Evolutionary conservation across 1,140 invertebrate genomes (phyloP), one percentile per base, ranked within the genome.

Genomic region (Zaprionus gabonicus): DNA sequence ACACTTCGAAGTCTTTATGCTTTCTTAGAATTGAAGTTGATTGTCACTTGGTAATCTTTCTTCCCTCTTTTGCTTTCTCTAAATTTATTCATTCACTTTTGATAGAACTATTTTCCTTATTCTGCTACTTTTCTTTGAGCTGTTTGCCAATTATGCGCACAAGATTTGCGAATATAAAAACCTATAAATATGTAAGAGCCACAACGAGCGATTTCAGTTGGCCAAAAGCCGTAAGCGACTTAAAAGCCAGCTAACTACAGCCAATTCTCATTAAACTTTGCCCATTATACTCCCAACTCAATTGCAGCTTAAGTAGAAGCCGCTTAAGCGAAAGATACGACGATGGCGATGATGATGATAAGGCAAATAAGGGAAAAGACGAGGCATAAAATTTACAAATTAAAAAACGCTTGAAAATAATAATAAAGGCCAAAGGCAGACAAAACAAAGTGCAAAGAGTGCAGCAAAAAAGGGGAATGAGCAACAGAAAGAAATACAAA

Each of bases 391-490:
- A 80, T 77, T 80, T 80, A 53, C 80, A 82, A 81, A 81, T 79
- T 82, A 74, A 80, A 81, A 81, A 81, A 79, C 79, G 79, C 79
- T 81, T 79, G 76, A 78, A 81, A 81, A 81, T 81, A 81, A 81
- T 81, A 81, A 79, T 71, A 81, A 75, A 70, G 62, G 69, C 65
- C 74, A 77, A 67, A 69, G 72, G 55, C 69, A 68, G 70, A 62
- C 56, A 66, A 66, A 69, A 59, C 57, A 55, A 58, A 57, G 66
- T 27, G 28, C 38, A 51, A 57, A 49, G 15, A 67, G 44, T 56
- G 31, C 38, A 27, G 15, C 64, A 73, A 66, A 72, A 36, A 51
- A 46, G 12, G 12, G 12, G 17, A 28, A 62, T 5, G 23, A 17
- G 55, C 17, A 76, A 57, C 23, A 49, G 20, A 17, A 59, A 38